A percentile compares a stretch with the other conserved stretches of the same genome.
Conservation (phyloP, 1,140 invertebrate genomes). For the Pentalonia nigronervosa region DNA sequence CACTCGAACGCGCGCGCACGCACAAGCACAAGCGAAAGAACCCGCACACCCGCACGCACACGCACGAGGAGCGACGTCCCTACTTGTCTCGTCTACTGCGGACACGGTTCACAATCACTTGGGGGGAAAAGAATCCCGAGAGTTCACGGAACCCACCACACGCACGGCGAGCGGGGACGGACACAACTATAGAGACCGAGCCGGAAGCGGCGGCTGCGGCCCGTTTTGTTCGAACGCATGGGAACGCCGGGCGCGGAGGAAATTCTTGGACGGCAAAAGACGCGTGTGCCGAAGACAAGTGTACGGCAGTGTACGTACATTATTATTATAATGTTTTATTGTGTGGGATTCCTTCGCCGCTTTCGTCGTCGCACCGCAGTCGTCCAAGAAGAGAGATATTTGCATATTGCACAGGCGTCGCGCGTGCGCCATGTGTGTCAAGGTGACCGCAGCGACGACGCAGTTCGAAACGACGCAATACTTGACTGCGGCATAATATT, state of each 20-base stretch:
- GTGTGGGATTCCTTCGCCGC: not conserved
- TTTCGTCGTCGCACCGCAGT: not conserved
- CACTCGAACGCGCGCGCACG: not conserved
- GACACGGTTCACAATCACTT: not conserved
- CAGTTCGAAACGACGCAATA: not conserved
- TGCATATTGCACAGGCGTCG: conserved; percentile 17
- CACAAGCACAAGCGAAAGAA: not conserved
- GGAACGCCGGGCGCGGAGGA: not conserved
- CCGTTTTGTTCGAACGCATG: not conserved
- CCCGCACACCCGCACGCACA: not conserved
- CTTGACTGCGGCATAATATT: not conserved
- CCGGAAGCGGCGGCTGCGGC: not conserved
- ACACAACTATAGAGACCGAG: not conserved
- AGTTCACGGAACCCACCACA: not conserved
- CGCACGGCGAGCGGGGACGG: not conserved
- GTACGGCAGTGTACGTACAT: not conserved
- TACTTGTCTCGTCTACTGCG: not conserved
- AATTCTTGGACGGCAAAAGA: not conserved
- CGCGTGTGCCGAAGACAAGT: not conserved
- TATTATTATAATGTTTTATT: not conserved
- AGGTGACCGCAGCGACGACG: not conserved
- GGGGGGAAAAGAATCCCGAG: not conserved
- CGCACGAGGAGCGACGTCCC: not conserved
- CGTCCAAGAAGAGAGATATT: conserved; percentile 6
- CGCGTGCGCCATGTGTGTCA: conserved; percentile 33